Evolutionary conservation across 30 jellyfish, hydroid and myxozoan species (phyloP), one percentile per base, ranked within the genome.

Genomic region (Pelagia noctiluca): DNA sequence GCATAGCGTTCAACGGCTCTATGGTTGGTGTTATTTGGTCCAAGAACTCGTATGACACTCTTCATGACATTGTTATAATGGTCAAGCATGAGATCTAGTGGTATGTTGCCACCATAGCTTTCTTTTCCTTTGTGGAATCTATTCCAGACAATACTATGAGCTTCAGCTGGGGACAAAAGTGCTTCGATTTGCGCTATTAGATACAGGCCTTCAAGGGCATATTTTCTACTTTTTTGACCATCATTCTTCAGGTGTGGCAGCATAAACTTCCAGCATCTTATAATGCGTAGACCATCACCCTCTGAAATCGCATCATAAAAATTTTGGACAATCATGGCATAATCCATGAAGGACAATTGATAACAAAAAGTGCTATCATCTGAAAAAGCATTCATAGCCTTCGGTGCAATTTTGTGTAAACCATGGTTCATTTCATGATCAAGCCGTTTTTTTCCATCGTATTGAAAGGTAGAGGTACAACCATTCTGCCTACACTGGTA

Each of bases 171-270:
- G n/a, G n/a, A n/a, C n/a, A n/a, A n/a, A n/a, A n/a, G n/a, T 49
- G 64, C 64, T 49, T 49, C 64, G 2, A 49, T 34, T 68, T 68
- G 80, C 0, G 80, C 63, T 23, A 68, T 68, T 21, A 68, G 22
- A 30, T 68, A 68, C 32, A 68, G 1, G 12, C 80, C 80, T 34
- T 68, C 80, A 25, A 68, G 80, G 63, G 80, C 80, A 68, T 68
- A 68, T 68, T 68, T 68, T 26, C 66, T 25, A 34, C 64, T 68
- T 1, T 26, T n/a, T 25, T 21, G 28, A 19, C 80, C 80, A 25
- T 34, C 80, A 25, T 28, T 1, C 64, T 68, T 68, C 64, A 68
- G 5, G 5, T 68, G 37, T 19, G 63, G 63, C 25, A n/a, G n/a
- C n/a, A n/a, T n/a, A n/a, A n/a, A n/a, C n/a, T n/a, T n/a, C n/a